phyloP scores from a whole-genome alignment of 2,797 vertebrate genomes.

The Graptemys geographica region DNA sequence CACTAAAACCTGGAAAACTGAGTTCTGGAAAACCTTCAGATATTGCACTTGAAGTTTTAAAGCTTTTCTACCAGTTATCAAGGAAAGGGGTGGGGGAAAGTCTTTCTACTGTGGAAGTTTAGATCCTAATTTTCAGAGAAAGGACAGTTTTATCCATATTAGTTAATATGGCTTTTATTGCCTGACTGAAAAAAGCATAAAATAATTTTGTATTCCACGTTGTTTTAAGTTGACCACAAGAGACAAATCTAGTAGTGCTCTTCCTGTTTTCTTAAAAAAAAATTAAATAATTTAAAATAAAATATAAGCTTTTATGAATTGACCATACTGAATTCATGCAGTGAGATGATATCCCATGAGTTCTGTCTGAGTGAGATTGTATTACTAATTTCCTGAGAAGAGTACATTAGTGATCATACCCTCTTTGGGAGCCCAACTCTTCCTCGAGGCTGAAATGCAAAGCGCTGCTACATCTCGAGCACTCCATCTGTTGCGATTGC shows the following conservation, averaged over 20 bases:
- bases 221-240: background rate
- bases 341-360: background rate
- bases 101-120: background rate
- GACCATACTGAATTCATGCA: background rate
- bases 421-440: background rate
- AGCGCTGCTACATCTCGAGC: background rate
- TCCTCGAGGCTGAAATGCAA: background rate
- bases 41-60: background rate
- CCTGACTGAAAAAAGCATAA: slow-evolving; percentile 4
- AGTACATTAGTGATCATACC: background rate
- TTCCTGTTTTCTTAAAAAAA: background rate
- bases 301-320: background rate
- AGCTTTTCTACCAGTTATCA: background rate
- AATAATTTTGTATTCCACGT: background rate
- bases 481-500: background rate
- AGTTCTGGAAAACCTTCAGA: background rate
- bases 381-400: background rate
- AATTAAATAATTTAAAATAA: background rate
- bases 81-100: background rate
- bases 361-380: background rate
- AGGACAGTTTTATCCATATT: background rate
- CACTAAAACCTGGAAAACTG: background rate
- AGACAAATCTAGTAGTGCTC: background rate
- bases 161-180: background rate
- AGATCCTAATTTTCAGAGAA: background rate